Evolutionary conservation across 1,140 invertebrate species (phyloP), one percentile per base, ranked within the genome.

Genomic region (Medauroidea extradentata): DNA sequence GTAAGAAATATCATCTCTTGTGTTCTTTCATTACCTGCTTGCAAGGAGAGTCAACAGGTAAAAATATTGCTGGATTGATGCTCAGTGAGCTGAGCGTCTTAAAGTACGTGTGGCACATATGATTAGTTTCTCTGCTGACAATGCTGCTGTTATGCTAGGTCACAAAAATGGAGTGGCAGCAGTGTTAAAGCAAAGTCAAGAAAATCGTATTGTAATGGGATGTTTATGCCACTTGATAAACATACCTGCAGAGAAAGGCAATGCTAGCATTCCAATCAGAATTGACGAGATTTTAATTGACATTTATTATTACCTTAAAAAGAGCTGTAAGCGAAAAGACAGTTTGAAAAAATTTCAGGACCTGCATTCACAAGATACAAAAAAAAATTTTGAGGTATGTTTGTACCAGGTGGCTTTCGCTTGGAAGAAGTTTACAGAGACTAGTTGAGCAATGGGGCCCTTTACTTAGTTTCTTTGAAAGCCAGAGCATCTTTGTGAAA

Each of bases 121-220:
- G 18, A 46, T 46, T n/a, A 46, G 18, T 19, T 25, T 46, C 24
- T 21, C 18, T 46, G 44, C 44, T 11, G n/a, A 46, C 13, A 46
- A 46, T 46, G 44, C 44, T 25, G 18, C 44, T 46, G 44, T 46
- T n/a, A 46, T 46, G 44, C 9, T 46, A 19, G 44, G 44, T 5
- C 5, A 21, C 18, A 46, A 46, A 46, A 46, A 46, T 46, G 44
- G 44, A 46, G 44, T 46, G 24, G 44, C 44, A 21, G 44, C 44
- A 21, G 44, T 46, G 13, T 25, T 46, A 21, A 46, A 46, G n/a
- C 18, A 46, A 25, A 25, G 9, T 5, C 44, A 46, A 19, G 44
- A 46, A 46, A 5, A 46, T 46, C 44, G 3, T 19, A 25, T 21
- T 19, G 44, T 46, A 46, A 46, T 46, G 18, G 44, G 18, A 19